A percentile compares a stretch with the other conserved stretches of the same genome.
phyloP scores from a whole-genome alignment of 2,888 invertebrate genomes.

The Luperina testacea region DNA sequence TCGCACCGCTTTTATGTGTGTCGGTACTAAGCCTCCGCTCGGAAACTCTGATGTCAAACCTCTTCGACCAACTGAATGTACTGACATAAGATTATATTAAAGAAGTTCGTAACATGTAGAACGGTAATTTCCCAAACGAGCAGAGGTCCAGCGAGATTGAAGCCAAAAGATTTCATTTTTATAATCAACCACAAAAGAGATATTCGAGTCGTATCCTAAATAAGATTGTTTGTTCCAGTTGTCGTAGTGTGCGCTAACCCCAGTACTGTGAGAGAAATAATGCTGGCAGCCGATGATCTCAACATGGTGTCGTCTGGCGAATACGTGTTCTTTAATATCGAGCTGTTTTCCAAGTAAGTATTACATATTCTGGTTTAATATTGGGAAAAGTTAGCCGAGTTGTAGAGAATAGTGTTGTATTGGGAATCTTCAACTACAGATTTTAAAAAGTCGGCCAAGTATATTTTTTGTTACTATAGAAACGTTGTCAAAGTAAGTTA shows the following conservation, averaged over 20 bases:
- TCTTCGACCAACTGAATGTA: background rate
- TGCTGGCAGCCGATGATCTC: constrained; percentile 97
- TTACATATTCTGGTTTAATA: constrained; percentile 13
- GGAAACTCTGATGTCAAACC: background rate
- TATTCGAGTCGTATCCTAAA: background rate
- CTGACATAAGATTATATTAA: background rate
- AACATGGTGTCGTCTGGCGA: constrained; percentile 99
- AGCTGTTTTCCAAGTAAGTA: constrained; percentile 97
- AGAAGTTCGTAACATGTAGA: no score
- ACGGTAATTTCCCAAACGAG: background rate
- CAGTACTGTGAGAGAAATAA: constrained; percentile 96
- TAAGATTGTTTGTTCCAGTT: constrained; percentile 92
- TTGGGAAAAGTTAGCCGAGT: background rate
- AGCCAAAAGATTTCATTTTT: background rate
- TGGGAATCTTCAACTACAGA: background rate
- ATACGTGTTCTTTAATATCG: constrained; percentile 99
- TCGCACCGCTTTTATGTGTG: background rate
- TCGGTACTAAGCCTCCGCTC: background rate
- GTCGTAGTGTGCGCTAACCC: constrained; percentile 98
- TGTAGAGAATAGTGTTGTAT: background rate
- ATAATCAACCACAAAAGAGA: background rate
- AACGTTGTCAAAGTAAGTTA: background rate
- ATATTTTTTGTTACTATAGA: background rate
- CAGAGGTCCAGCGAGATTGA: background rate
- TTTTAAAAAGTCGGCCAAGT: background rate